phyloP scores from a whole-genome alignment of 2,797 vertebrate genomes.

The Danio choprae region DNA sequence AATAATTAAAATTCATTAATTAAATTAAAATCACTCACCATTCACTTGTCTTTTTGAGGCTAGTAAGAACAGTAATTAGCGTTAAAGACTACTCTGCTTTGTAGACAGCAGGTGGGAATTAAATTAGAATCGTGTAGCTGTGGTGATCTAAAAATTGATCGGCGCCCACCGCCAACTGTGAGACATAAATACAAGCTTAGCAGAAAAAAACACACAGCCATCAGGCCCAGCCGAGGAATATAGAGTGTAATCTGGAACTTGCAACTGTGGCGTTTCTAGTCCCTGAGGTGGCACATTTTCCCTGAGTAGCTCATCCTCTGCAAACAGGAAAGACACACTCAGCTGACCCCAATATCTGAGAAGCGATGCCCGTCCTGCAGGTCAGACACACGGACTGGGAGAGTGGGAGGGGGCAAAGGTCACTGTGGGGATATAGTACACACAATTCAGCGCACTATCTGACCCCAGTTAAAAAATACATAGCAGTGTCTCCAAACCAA shows the following conservation, averaged over 20 bases:
- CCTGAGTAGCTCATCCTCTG: conserved; percentile 22
- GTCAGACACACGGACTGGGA: neutral
- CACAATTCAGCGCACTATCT: conserved; percentile 5
- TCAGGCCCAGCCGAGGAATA: conserved; percentile 32
- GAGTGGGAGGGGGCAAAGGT: conserved; percentile 9
- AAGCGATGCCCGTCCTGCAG: conserved; percentile 1
- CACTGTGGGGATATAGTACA: neutral
- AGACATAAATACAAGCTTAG: conserved; percentile 49
- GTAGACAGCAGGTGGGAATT: conserved; percentile 44
- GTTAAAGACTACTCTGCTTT: conserved; percentile 26
- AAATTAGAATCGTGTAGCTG: conserved; percentile 16
- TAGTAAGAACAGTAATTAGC: conserved; percentile 25
- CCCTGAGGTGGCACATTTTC: conserved; percentile 43
- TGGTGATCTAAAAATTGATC: conserved; percentile 42
- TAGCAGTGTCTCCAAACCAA: neutral
- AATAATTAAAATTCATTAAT: conserved; percentile 19
- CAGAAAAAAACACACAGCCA: conserved; percentile 45
- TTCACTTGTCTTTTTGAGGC: neutral
- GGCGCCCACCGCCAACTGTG: conserved; percentile 7
- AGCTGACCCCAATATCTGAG: conserved; percentile 42
- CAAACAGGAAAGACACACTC: conserved; percentile 38
- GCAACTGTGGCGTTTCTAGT: conserved; percentile 45
- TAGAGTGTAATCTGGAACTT: conserved; percentile 49
- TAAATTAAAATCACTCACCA: conserved; percentile 13
- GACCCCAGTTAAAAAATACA: conserved; percentile 5